Percentiles rank a stretch among this genome's conserved stretches.
These are phyloP conservation scores for Sinonovacula constricta DNA, from an alignment of 1,140 invertebrate genomes.

Conservation along the genomic window DNA sequence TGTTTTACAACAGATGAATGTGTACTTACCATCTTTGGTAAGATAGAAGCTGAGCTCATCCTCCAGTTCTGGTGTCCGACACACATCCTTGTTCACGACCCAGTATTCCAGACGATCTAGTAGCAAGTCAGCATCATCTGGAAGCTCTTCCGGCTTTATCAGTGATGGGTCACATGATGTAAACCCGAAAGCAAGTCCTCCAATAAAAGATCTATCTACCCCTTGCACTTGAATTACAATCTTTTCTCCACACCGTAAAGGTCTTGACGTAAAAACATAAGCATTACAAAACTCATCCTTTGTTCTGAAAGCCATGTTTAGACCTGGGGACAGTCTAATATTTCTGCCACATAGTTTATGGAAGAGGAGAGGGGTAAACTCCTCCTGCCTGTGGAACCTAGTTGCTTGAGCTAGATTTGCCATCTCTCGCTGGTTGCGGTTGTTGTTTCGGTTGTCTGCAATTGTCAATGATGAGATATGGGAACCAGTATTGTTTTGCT, in stretches of 20 bases:
- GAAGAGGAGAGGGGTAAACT: constrained; percentile 71
- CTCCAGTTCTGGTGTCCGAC: constrained; percentile 87
- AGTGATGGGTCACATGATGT: constrained; percentile 94
- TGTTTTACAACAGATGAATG: too few relatives aligned
- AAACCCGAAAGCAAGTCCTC: constrained; percentile 92
- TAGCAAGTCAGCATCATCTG: constrained; percentile 94
- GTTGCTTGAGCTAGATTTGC: constrained; percentile 16
- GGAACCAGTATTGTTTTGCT: constrained; percentile 40
- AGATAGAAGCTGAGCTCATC: constrained; percentile 95
- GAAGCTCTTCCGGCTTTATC: constrained; percentile 86
- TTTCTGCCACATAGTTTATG: constrained; percentile 88
- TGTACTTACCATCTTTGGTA: constrained; percentile 83
- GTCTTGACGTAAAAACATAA: constrained; percentile 93
- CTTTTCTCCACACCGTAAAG: constrained; percentile 90
- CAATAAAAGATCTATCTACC: constrained; percentile 91
- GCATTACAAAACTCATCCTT: constrained; percentile 95
- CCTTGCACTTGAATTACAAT: constrained; percentile 90
- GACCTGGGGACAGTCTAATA: constrained; percentile 84
- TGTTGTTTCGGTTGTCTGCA: constrained; percentile 35
- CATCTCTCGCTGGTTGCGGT: constrained; percentile 24
- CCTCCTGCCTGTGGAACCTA: constrained; percentile 63
- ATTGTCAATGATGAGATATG: constrained; percentile 45
- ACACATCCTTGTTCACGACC: constrained; percentile 96
- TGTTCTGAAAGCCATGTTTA: constrained; percentile 88
- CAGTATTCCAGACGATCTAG: constrained; percentile 98